A percentile compares a stretch with the other conserved stretches of the same genome.
These are phyloP conservation scores for Myzus persicae DNA, from an alignment of 1,140 invertebrate species.

Conservation along the genomic window DNA sequence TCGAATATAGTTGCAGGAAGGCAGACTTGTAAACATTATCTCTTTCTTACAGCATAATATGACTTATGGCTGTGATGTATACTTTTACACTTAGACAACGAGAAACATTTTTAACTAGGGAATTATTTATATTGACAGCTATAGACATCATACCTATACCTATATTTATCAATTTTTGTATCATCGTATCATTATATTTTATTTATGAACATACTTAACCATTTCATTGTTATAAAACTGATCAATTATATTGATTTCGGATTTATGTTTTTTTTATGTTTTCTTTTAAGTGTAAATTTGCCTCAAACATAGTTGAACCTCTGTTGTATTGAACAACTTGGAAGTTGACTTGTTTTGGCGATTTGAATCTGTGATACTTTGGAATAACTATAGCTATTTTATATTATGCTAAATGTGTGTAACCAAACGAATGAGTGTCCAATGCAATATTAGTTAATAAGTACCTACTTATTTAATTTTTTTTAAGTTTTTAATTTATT, in stretches of 20 bases:
- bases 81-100: neutral
- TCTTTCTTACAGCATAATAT: slow-evolving; percentile 13
- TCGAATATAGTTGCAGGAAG: neutral
- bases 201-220: slow-evolving; percentile 50
- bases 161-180: slow-evolving; percentile 28
- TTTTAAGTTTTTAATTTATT: slow-evolving; percentile 52
- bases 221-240: slow-evolving; percentile 43
- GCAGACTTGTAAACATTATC: slow-evolving; percentile 15
- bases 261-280: slow-evolving; percentile 15
- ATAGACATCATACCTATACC: neutral
- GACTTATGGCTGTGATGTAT: slow-evolving; percentile 34
- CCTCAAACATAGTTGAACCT: neutral
- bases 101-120: neutral
- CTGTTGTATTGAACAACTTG: neutral
- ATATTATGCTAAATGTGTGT: neutral
- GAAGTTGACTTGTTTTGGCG: neutral
- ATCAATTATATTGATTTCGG: slow-evolving; percentile 28
- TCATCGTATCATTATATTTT: slow-evolving; percentile 44
- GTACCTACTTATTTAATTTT: slow-evolving; percentile 33
- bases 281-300: slow-evolving; percentile 12
- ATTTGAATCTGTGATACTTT: slow-evolving; percentile 33
- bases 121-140: neutral
- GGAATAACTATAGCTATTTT: slow-evolving; percentile 39
- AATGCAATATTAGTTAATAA: slow-evolving; percentile 38
- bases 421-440: slow-evolving; percentile 21